Evolutionary conservation across 1,140 invertebrate genomes (phyloP), one percentile per base, ranked within the genome.

Genomic region (Plodia interpunctella): DNA sequence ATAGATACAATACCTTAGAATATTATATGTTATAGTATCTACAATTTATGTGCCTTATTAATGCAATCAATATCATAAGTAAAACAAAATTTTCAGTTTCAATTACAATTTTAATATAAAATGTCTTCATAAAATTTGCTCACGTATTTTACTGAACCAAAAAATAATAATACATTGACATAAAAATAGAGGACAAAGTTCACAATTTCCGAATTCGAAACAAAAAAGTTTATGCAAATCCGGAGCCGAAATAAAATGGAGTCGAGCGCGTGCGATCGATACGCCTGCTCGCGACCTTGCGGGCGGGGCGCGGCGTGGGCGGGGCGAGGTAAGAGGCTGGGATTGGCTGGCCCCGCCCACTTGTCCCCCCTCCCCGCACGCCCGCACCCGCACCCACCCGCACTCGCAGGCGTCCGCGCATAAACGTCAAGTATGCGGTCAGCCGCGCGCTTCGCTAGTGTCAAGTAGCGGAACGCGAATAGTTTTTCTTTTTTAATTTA

Each of bases 231-330:
- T 83, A 87, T 87, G 83, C 83, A 87, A 88, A 88, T 88, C 78
- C 69, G 72, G 62, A 78, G 74, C 76, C 80, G 76, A 85, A 87
- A 87, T 88, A 88, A 88, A 88, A 88, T 88, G 86, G 83, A 87
- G 83, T 84, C 81, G 60, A 49, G 79, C 79, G 78, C 80, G 76
- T 81, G 77, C 81, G 83, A 87, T 87, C 81, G 79, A 85, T 83
- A 81, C 71, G 74, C 65, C 62, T 70, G 65, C 63, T 66, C 59
- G 68, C 78, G 78, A 80, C 79, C 78, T 83, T 80, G 80, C 73
- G 76, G 80, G 81, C 82, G 80, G 78, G 72, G 70, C 72, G 51
- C 59, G 52, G 66, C 61, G 76, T 76, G 76, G 83, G 81, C 82
- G 76, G 79, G 72, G 65, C 66, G 51, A 50, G 68, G 74, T 78